Evolutionary conservation across 2,888 invertebrate species (phyloP), one percentile per base, ranked within the genome.

Genomic region (Spicauda simplicius): DNA sequence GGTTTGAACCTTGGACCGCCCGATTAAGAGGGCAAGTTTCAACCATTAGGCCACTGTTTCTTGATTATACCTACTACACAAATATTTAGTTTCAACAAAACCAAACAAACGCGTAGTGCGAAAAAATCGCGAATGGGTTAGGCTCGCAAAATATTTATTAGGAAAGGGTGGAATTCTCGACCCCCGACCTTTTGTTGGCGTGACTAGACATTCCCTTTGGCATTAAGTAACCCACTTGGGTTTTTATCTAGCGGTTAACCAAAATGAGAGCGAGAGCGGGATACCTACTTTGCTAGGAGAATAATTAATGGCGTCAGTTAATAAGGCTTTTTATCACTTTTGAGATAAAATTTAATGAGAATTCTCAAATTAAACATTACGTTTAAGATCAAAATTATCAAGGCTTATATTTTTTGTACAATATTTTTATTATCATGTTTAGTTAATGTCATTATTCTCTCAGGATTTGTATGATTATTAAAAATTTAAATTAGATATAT

Each of bases 171-270:
- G 50, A 4, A 30, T 25, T 25, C 25, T 60, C 25, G 37, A 59
- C 50, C 10, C 18, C 45, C n/a, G 20, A 41, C 33, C 52, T 25
- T 53, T 52, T 52, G 60, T 61, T 52, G 19, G 16, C 52, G 52
- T 61, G 52, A 52, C 60, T 61, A 61, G 60, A 52, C 19, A 8
- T 37, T 61, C 37, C 14, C 52, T 14, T 25, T 25, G 45, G 25
- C 41, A 37, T 64, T 33, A 57, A 48, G 30, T 56, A 56, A 48
- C 48, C 45, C 56, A 20, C 33, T 64, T 57, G 16, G n/a, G 20
- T 30, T 63, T 54, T 37, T 48, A 52, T 64, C 64, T 52, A 58
- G 60, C 56, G n/a, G 18, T 33, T 20, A 41, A 52, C 52, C 37
- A n/a, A 19, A 57, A 64, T 64, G 64, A 63, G 18, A 30, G 56